Evolutionary conservation across 2,888 invertebrate species (phyloP).

Genomic region (Sclerodermus sp.): DNA sequence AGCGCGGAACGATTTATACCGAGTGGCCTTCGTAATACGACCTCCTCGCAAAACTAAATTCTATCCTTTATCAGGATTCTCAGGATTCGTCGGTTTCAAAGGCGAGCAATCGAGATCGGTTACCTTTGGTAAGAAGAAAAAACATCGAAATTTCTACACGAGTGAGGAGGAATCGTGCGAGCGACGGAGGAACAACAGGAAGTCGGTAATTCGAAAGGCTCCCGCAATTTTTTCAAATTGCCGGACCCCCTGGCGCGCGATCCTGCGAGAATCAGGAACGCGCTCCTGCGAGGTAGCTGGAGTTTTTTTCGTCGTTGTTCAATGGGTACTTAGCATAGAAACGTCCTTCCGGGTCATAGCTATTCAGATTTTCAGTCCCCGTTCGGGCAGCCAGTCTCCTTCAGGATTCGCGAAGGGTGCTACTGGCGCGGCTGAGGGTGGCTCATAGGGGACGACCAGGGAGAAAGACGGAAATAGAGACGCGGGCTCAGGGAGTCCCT

Average conservation of each 20-base stretch:
- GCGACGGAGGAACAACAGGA: background rate
- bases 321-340: slow-evolving; percentile 29
- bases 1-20: no score
- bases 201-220: no score
- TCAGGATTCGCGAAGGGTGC: slow-evolving; percentile 28
- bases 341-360: slow-evolving; percentile 36
- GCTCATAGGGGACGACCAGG: slow-evolving; percentile 17
- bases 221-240: no score
- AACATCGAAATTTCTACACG: no score
- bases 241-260: no score
- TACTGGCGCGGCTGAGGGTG: slow-evolving; percentile 20
- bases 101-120: background rate
- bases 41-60: no score
- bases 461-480: slow-evolving; percentile 9
- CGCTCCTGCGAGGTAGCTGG: no score
- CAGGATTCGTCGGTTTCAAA: background rate
- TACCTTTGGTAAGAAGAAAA: background rate
- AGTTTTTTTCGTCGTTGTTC: slow-evolving; percentile 20
- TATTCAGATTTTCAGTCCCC: slow-evolving; percentile 33
- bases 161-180: background rate
- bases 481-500: slow-evolving; percentile 19
- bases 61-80: background rate
- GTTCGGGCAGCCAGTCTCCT: slow-evolving; percentile 15
- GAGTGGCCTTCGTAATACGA: no score
- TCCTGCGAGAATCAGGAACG: no score